Evolutionary conservation across 2,888 invertebrate genomes (phyloP), one percentile per base, ranked within the genome.

Genomic region (Crioceris asparagi): DNA sequence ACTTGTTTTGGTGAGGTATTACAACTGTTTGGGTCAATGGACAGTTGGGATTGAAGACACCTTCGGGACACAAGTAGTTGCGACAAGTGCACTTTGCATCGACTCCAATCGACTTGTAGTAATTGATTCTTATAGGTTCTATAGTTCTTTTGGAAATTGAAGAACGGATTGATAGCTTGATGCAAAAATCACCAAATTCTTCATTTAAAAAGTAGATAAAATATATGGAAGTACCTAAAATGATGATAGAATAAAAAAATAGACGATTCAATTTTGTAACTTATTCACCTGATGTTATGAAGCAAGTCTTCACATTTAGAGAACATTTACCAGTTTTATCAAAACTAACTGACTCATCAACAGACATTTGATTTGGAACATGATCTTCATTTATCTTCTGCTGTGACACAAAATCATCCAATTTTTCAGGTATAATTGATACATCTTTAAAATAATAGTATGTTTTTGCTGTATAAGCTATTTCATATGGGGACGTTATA

Each of bases 1-100:
- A 17, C 3, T 37, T 29, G 40, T 62, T 62, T 21, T 43, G 52
- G 4, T 45, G 48, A 1, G 63, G 62, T 17, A 63, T 47, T 3
- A 46, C 39, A 2, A 56, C 40, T 4, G 37, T 36, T 4, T 60
- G 29, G 4, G 46, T 42, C 32, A 49, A 48, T 3, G 59, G 55
- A 44, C 62, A 62, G 11, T 44, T 44, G 2, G 35, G 33, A 15
- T 42, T 47, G 14, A 49, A 31, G 15, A 38, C 38, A n/a, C n/a
- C n/a, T n/a, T n/a, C n/a, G n/a, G n/a, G n/a, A n/a, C n/a, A n/a
- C n/a, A n/a, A n/a, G 10, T 34, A 39, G 2, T 25, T 11, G 38
- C 42, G 49, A 39, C 57, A 57, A 12, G 35, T 44, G 41, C 55
- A 54, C 1, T 6, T n/a, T 3, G 27, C 33, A 1, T 7, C 19